Evolutionary conservation across 2,797 vertebrate genomes (phyloP).

Genomic region (Enteromius argenteus): DNA sequence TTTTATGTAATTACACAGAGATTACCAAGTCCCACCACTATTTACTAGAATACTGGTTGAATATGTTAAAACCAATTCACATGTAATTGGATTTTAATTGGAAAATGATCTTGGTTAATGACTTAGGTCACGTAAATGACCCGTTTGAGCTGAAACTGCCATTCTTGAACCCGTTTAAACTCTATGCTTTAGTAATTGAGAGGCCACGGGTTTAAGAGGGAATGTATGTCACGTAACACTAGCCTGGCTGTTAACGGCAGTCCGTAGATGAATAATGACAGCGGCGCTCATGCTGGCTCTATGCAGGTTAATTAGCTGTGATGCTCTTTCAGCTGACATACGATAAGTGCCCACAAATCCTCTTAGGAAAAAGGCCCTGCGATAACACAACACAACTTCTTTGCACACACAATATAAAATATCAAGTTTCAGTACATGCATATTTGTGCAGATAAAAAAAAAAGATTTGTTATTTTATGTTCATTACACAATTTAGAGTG

Average conservation of each 20-base stretch:
- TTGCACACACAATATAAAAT: neutral
- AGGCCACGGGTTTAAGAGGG: conserved; percentile 17
- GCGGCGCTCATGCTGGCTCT: neutral
- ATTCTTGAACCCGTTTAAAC: conserved; percentile 17
- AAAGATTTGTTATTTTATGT: neutral
- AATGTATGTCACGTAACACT: conserved; percentile 42
- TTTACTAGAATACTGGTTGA: conserved; percentile 1
- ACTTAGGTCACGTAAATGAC: conserved; percentile 4
- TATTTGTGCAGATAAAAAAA: neutral
- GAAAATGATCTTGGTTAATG: conserved; percentile 44
- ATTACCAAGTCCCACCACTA: conserved; percentile 12
- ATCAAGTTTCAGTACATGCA: neutral
- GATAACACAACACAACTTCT: neutral
- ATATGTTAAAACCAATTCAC: conserved; percentile 19
- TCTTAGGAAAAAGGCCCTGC: conserved; percentile 67
- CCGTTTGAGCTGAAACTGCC: conserved; percentile 9
- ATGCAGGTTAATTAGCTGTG: conserved; percentile 78
- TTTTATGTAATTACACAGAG: conserved; percentile 28
- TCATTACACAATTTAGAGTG: neutral
- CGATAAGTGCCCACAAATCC: conserved; percentile 80
- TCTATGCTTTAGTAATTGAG: conserved; percentile 39
- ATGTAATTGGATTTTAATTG: conserved; percentile 45
- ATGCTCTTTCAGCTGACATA: conserved; percentile 69
- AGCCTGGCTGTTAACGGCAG: conserved; percentile 22
- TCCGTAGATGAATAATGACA: conserved; percentile 37